Percentiles rank a stretch among this genome's conserved stretches.
These are phyloP conservation scores for Cryptotermes secundus DNA, from an alignment of 1,140 invertebrate species.

Conservation along the genomic window DNA sequence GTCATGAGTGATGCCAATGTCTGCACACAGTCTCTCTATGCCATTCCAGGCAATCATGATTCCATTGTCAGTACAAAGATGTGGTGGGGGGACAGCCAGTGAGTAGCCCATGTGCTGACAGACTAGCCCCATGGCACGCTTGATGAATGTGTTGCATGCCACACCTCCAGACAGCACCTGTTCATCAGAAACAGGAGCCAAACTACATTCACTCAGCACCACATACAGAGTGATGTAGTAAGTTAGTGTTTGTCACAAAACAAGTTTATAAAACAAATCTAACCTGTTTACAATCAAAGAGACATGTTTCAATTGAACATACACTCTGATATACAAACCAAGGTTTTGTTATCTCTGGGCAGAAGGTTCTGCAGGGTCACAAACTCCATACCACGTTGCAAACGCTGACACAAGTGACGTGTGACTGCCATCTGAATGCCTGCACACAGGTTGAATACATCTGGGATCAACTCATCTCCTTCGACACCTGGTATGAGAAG, in stretches of 20 bases:
- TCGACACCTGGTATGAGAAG: conserved; percentile 48
- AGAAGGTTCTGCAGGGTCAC: conserved; percentile 62
- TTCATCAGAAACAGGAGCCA: conserved; percentile 35
- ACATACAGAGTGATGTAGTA: too few species aligned
- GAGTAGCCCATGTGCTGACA: conserved; percentile 65
- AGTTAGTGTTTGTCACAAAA: too few species aligned
- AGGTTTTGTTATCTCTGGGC: conserved; percentile 52
- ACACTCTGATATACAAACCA: too few species aligned
- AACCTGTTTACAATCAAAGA: too few species aligned
- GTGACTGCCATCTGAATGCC: conserved; percentile 74
- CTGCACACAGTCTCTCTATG: conserved; percentile 65
- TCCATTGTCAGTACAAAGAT: conserved; percentile 95
- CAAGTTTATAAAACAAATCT: too few species aligned
- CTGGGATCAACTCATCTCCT: conserved; percentile 71
- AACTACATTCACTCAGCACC: too few species aligned
- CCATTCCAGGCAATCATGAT: conserved; percentile 99
- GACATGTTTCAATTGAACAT: too few species aligned
- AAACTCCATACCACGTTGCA: conserved; percentile 81
- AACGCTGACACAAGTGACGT: conserved; percentile 76
- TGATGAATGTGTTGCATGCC: conserved; percentile 87
- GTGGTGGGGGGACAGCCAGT: conserved; percentile 74
- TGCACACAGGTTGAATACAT: conserved; percentile 83
- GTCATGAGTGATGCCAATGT: conserved; percentile 47
- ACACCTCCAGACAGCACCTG: conserved; percentile 93
- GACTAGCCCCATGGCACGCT: conserved; percentile 63